Evolutionary conservation across 2,888 invertebrate species (phyloP), one percentile per base, ranked within the genome.

Genomic region (Monochamus alternatus): DNA sequence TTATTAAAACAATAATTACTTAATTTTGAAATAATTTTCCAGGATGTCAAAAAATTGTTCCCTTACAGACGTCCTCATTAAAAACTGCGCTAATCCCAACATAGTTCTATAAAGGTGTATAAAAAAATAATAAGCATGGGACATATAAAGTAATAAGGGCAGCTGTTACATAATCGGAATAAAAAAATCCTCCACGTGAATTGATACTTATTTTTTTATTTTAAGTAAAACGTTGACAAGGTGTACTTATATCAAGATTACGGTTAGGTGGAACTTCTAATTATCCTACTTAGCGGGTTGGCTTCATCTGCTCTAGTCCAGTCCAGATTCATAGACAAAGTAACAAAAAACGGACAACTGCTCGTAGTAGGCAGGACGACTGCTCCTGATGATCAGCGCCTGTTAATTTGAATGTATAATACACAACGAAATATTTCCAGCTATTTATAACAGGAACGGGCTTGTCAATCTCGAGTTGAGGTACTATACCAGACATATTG

Each of bases 221-320:
- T 69, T 47, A 69, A 69, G 69, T 69, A 69, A 69, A 60, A 38
- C 47, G 60, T 69, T 69, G 69, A 69, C 69, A 69, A 69, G 69
- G 81, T 80, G 78, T 79, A 78, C 76, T 77, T 74, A 80, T 80
- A 81, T 81, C 81, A 78, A 81, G 81, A 81, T 81, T 78, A 81
- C 80, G 78, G 78, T 64, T 78, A 67, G 78, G 30, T 64, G 65
- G 77, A 77, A 76, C 79, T 75, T 75, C 74, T 81, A 80, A 81
- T 81, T 80, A 80, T 77, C 76, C 73, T 76, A 78, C 79, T 80
- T 78, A 78, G 75, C 75, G 74, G 52, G 67, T 30, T 55, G 65
- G 63, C 32, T 72, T 81, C 81, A 81, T 81, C 81, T 81, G 81
- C 81, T 71, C 71, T 69, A 58, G 31, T 32, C 38, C 64, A 44